Evolutionary conservation across 2,113 vertebrate genomes (phyloP), one percentile per base, ranked within the genome.

Genomic region (Nothoprocta perdicaria): DNA sequence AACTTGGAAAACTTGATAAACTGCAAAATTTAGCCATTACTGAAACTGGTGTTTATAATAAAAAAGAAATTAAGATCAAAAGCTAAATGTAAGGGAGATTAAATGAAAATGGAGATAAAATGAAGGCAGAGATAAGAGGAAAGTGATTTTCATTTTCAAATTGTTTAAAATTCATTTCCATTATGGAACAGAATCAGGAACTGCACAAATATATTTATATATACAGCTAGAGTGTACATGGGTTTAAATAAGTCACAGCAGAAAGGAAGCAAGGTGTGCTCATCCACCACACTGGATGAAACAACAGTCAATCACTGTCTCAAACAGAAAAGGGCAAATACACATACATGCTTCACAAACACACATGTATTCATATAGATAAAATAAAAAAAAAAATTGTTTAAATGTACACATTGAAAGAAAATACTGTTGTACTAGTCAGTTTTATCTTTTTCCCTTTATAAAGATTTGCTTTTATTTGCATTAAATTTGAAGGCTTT

Each of bases 61-160:
- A 18, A 46, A 69, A 45, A 15, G 4, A 68, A 77, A 76, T n/a
- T 9, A 84, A 38, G 16, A 4, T 60, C 29, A 80, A 76, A 84
- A 84, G 21, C 26, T 45, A 16, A 89, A 73, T 15, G 7, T 43
- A 73, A 73, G 11, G 5, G 40, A 85, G 45, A 63, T 38, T 69
- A 89, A 95, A 89, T 22, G 27, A 55, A 89, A 92, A 19, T 27
- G 18, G 61, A 93, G 86, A 78, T 67, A 72, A 84, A 91, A 87
- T 19, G 31, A 82, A 81, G 88, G 12, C 7, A 67, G 50, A 80
- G 41, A 41, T 48, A 77, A n/a, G 13, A 77, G 31, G 7, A 80
- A 62, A 91, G 9, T 69, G 7, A 72, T 73, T 80, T 84, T 76
- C 8, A 45, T 89, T 88, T 92, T 75, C 43, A 78, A 67, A 72